phyloP scores from a whole-genome alignment of 2,888 invertebrate species.

The Liopterus haemorrhoidalis region DNA sequence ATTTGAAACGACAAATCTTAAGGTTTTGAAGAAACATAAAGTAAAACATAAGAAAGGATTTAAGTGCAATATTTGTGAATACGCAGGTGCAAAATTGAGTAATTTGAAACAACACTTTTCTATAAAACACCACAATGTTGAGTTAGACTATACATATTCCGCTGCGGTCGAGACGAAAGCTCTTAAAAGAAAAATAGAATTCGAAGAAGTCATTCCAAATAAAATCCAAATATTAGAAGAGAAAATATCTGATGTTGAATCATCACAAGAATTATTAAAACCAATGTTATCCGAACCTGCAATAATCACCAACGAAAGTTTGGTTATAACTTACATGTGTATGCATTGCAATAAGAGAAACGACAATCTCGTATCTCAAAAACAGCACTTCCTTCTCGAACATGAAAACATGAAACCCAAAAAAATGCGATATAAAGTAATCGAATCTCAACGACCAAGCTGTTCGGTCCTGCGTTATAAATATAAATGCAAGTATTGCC shows the following conservation, averaged over 20 bases:
- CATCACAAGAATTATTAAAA: too few relatives aligned
- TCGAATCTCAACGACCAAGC: constrained; percentile 2
- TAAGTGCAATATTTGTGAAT: constrained; percentile 46
- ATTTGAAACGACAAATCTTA: constrained; percentile 28
- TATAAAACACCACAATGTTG: constrained; percentile 32
- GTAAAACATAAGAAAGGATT: constrained; percentile 48
- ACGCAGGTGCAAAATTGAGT: constrained; percentile 34
- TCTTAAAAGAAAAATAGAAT: background rate
- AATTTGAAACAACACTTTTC: constrained; percentile 39
- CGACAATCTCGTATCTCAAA: constrained; percentile 23
- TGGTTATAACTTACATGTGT: constrained; percentile 27
- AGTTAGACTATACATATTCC: background rate
- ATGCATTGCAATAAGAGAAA: constrained; percentile 33
- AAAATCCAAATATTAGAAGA: too few relatives aligned
- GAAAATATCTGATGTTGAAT: too few relatives aligned
- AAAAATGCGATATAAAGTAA: constrained; percentile 21
- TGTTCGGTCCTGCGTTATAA: too few relatives aligned
- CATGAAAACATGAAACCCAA: constrained; percentile 27
- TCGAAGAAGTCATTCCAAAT: background rate
- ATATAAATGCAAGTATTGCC: constrained; percentile 37
- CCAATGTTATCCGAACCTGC: constrained; percentile 26
- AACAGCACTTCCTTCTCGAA: constrained; percentile 30
- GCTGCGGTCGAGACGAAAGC: background rate
- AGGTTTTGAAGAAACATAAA: constrained; percentile 44
- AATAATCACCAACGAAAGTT: constrained; percentile 28